These are phyloP conservation scores for Spodoptera picta DNA, from an alignment of 2,888 invertebrate species.

Conservation along the genomic window DNA sequence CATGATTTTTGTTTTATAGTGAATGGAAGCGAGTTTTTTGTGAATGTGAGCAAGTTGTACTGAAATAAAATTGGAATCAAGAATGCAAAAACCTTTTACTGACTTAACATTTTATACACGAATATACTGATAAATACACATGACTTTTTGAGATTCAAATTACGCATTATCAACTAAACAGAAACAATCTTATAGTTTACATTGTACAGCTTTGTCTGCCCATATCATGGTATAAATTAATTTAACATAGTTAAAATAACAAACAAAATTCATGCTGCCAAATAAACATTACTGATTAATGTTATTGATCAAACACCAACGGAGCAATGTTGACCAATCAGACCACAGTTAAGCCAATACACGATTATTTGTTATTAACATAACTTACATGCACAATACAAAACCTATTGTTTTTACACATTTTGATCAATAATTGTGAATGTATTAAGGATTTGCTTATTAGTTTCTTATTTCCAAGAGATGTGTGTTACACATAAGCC, in stretches of 20 bases:
- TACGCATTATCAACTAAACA: too few relatives aligned
- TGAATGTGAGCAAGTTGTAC: not conserved
- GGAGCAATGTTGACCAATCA: slow-evolving; percentile 16
- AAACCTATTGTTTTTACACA: not conserved
- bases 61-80: too few relatives aligned
- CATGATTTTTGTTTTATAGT: not conserved
- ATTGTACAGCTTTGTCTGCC: not conserved
- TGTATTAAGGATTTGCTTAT: too few relatives aligned
- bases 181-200: not conserved
- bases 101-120: too few relatives aligned
- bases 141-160: too few relatives aligned
- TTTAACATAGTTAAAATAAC: slow-evolving; percentile 10
- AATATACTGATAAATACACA: too few relatives aligned
- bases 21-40: not conserved
- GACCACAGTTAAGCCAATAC: slow-evolving; percentile 6
- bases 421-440: not conserved
- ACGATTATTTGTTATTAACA: slow-evolving; percentile 5
- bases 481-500: too few relatives aligned
- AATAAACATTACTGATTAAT: slow-evolving; percentile 11
- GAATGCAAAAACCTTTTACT: too few relatives aligned
- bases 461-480: too few relatives aligned
- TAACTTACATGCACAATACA: not conserved
- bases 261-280: not conserved
- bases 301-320: slow-evolving; percentile 23
- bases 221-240: too few relatives aligned